A percentile compares a stretch with the other conserved stretches of the same genome.
Conservation (phyloP, 2,113 vertebrate species). For the Chlamydotis undulata region DNA sequence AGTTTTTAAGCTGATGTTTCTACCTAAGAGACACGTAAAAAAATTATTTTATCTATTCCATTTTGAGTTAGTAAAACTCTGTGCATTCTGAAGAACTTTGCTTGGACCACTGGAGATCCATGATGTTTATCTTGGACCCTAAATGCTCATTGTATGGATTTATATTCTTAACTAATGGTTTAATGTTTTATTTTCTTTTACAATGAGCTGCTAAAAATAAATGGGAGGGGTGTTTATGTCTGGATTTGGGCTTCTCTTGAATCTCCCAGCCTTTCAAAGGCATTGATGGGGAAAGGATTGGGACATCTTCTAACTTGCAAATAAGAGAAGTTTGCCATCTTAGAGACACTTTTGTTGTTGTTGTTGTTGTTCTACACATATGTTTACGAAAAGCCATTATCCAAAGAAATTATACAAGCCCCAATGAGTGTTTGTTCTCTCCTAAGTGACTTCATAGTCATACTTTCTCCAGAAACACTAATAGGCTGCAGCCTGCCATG, state of each 20-base stretch:
- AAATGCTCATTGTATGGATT: background rate
- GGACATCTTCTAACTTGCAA: background rate
- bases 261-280: background rate
- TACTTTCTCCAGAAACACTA: background rate
- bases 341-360: background rate
- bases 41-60: background rate
- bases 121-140: background rate
- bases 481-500: rapidly evolving
- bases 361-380: background rate
- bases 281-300: background rate
- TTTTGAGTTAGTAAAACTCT: background rate
- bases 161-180: background rate
- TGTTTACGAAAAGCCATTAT: background rate
- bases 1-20: background rate
- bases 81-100: background rate
- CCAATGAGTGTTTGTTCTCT: background rate
- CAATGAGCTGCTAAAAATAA: background rate
- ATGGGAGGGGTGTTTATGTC: background rate
- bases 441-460: background rate
- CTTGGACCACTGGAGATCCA: background rate
- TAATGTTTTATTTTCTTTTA: background rate
- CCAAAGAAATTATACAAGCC: background rate
- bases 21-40: background rate
- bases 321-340: background rate
- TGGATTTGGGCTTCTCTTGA: background rate